Percentiles rank a stretch among this genome's conserved stretches.
These are phyloP conservation scores for Drosophila melanica DNA, from an alignment of 1,140 invertebrate genomes.

Conservation along the genomic window DNA sequence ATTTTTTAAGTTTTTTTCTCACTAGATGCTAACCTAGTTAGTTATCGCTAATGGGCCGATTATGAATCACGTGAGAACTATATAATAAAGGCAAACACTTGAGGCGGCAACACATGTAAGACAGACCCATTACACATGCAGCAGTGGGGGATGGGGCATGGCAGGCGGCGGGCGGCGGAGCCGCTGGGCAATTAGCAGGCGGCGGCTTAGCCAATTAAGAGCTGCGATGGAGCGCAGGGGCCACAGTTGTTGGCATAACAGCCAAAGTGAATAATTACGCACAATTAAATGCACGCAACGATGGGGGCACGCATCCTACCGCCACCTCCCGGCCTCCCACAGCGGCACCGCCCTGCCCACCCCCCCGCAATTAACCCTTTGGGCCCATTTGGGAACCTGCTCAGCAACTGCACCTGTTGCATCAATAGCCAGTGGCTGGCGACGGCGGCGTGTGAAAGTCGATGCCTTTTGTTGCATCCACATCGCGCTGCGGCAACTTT, in stretches of 20 bases:
- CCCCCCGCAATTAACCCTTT: neutral
- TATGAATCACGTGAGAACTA: slow-evolving; percentile 57
- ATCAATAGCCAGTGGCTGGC: slow-evolving; percentile 4
- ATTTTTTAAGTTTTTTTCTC: slow-evolving; percentile 9
- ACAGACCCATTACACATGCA: slow-evolving; percentile 41
- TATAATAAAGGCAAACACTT: slow-evolving; percentile 44
- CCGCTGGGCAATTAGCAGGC: slow-evolving; percentile 32
- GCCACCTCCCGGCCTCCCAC: neutral
- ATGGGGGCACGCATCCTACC: slow-evolving; percentile 34
- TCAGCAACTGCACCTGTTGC: slow-evolving; percentile 27
- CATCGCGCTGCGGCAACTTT: slow-evolving; percentile 40
- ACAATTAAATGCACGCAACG: slow-evolving; percentile 71
- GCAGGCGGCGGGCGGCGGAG: neutral
- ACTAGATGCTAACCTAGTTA: slow-evolving; percentile 29
- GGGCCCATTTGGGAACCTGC: neutral
- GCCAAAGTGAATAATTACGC: slow-evolving; percentile 78
- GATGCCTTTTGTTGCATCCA: slow-evolving; percentile 34
- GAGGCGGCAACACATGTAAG: slow-evolving; percentile 53
- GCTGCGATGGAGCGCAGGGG: slow-evolving; percentile 23
- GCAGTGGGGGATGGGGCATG: neutral
- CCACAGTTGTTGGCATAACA: slow-evolving; percentile 45
- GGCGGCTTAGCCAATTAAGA: slow-evolving; percentile 52
- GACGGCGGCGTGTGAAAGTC: slow-evolving; percentile 43
- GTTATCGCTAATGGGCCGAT: slow-evolving; percentile 52
- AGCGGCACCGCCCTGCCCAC: neutral